A percentile compares a stretch with the other conserved stretches of the same genome.
Conservation (phyloP, 2,797 vertebrate species). For the Halcyon leucocephala region DNA sequence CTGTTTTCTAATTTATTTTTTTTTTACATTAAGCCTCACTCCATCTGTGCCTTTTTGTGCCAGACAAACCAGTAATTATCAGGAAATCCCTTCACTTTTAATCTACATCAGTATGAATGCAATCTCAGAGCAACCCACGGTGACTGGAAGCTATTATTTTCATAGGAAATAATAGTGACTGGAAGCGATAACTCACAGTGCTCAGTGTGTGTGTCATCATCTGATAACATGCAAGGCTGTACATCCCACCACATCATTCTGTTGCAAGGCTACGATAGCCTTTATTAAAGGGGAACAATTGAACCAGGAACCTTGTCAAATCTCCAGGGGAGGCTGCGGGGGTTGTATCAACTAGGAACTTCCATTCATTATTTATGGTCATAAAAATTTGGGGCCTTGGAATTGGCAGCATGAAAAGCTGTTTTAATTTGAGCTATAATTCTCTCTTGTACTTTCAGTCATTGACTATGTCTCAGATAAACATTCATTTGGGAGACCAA, state of each 20-base stretch:
- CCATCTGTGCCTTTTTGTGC: constrained; percentile 29
- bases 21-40: background rate
- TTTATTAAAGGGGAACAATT: background rate
- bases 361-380: constrained; percentile 16
- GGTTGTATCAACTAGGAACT: background rate
- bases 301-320: constrained; percentile 15
- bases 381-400: constrained; percentile 9
- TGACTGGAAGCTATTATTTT: constrained; percentile 73
- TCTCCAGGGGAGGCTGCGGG: background rate
- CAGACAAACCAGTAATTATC: constrained; percentile 68
- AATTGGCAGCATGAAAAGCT: constrained; percentile 33
- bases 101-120: constrained; percentile 62
- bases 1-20: constrained; percentile 5
- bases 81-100: constrained; percentile 68
- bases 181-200: constrained; percentile 68
- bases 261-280: background rate
- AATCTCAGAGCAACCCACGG: constrained; percentile 62
- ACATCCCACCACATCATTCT: constrained; percentile 50
- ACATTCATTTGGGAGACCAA: constrained; percentile 55
- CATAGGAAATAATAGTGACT: constrained; percentile 73
- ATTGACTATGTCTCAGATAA: constrained; percentile 46
- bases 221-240: constrained; percentile 63
- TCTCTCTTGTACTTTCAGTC: constrained; percentile 47
- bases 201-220: constrained; percentile 69
- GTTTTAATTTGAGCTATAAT: constrained; percentile 61